Evolutionary conservation across 2,797 vertebrate species (phyloP), one percentile per base, ranked within the genome.

Genomic region (Acipenser oxyrinchus): DNA sequence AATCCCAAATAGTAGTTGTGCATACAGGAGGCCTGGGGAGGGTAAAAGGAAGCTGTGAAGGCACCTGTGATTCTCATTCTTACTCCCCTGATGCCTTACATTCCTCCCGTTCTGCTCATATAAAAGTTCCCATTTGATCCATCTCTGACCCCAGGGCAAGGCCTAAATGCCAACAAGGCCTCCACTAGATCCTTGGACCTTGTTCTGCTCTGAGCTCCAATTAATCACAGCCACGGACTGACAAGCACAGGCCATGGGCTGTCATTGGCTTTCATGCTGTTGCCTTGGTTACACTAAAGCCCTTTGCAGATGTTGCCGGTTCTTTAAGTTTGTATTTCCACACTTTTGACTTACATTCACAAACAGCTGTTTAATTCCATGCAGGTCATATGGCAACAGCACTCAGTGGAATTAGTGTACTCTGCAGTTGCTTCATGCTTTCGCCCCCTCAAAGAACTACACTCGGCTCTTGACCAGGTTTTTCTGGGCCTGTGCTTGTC

Each of bases 11-110:
- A 7, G 18, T 75, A 76, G 69, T 67, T 75, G 71, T 74, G 76
- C 76, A 77, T 37, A 76, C 78, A 75, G 80, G 80, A 80, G 83
- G 83, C 83, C 80, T 80, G 58, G 60, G 62, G 81, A 83, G 80
- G 75, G 69, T 71, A 79, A 78, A 82, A 77, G 73, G 78, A 85
- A 82, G 75, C 76, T 77, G 78, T 73, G 80, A 81, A 83, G 81
- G 78, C 89, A 94, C 88, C 89, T 93, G 90, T 75, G 87, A 86
- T 86, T 91, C 86, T 86, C 89, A 79, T 82, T 82, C 76, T 70
- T 71, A 77, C 77, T 81, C 80, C 81, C 79, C 79, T 64, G 66
- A 72, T 70, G 79, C 72, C 67, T 79, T 70, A 62, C 78, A 77
- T 83, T 83, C 82, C 76, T 73, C 57, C 50, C 2, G 8, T 75